Evolutionary conservation across 2,888 invertebrate species (phyloP).

Genomic region (Conchocele bisecta): DNA sequence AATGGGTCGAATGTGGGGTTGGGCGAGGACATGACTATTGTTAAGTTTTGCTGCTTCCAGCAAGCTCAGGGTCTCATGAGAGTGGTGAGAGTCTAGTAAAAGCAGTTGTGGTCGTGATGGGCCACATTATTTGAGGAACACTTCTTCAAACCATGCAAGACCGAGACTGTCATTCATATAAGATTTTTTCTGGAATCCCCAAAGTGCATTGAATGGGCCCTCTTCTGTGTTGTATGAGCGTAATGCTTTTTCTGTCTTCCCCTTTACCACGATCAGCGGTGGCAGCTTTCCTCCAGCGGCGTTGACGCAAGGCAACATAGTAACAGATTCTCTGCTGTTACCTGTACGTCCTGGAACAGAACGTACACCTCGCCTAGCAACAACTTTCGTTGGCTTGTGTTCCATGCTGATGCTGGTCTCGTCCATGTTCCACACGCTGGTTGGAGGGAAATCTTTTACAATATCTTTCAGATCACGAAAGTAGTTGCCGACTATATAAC

Average conservation of each 20-base stretch:
- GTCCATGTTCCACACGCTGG: conserved; percentile 33
- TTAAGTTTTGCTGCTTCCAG: conserved; percentile 2
- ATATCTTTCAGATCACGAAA: no score
- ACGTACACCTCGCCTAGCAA: conserved; percentile 9
- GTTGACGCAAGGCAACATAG: conserved; percentile 39
- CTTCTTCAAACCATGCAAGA: conserved; percentile 8
- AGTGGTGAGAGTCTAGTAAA: conserved; percentile 10
- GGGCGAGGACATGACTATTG: background rate
- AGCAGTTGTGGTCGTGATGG: conserved; percentile 3
- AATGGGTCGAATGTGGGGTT: conserved; percentile 18
- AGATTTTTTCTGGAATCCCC: conserved; percentile 10
- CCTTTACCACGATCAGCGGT: conserved; percentile 30
- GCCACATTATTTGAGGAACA: conserved; percentile 3
- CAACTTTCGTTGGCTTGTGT: conserved; percentile 36
- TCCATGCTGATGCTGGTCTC: conserved; percentile 24
- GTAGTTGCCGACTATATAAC: no score
- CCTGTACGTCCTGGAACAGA: conserved; percentile 25
- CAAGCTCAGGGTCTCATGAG: conserved; percentile 2
- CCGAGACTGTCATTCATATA: conserved; percentile 13
- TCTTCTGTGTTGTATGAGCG: conserved; percentile 10
- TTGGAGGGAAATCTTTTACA: background rate
- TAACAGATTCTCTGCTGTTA: conserved; percentile 20
- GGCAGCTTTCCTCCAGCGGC: conserved; percentile 34
- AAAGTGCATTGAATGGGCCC: conserved; percentile 1
- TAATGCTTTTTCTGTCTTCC: no score